These are phyloP conservation scores for Malurus elegans DNA, from an alignment of 2,113 vertebrate species.

Conservation along the genomic window DNA sequence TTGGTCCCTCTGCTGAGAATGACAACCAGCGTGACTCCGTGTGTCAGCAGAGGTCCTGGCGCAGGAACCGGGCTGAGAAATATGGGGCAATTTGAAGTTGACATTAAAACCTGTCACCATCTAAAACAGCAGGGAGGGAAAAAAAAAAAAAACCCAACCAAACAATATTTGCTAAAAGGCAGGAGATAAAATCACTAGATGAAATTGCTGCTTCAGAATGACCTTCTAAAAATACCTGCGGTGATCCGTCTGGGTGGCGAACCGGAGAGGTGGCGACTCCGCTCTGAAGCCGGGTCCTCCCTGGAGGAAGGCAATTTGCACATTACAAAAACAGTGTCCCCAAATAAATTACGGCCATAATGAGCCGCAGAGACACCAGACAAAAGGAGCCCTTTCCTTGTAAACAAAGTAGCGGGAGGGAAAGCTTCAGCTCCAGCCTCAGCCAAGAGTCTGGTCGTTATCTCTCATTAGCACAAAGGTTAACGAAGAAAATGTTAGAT, in stretches of 20 bases:
- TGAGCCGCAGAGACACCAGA: not conserved
- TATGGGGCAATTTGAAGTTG: constrained; percentile 49
- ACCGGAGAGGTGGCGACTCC: not conserved
- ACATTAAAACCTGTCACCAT: constrained; percentile 60
- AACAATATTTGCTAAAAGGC: constrained; percentile 55
- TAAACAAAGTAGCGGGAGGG: not conserved
- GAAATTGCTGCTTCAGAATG: constrained; percentile 30
- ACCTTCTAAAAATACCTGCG: constrained; percentile 57
- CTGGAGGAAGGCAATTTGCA: constrained; percentile 33
- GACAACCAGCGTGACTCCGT: not conserved
- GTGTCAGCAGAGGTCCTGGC: not conserved
- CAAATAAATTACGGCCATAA: not conserved
- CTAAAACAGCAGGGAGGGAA: constrained; percentile 7
- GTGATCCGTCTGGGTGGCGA: constrained; percentile 9
- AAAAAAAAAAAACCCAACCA: not conserved
- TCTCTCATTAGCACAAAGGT: not conserved
- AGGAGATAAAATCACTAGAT: constrained; percentile 50
- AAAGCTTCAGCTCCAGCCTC: not conserved
- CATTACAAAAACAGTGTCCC: not conserved
- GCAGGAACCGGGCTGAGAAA: constrained; percentile 37
- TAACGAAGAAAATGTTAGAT: not conserved
- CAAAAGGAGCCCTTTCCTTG: not conserved
- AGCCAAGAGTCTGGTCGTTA: not conserved
- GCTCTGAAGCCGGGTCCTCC: not conserved
- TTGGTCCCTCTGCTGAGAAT: constrained; percentile 32